Base-by-base conservation (phyloP, 1,140 invertebrate species). In the Xylocopa sonorina region DNA sequence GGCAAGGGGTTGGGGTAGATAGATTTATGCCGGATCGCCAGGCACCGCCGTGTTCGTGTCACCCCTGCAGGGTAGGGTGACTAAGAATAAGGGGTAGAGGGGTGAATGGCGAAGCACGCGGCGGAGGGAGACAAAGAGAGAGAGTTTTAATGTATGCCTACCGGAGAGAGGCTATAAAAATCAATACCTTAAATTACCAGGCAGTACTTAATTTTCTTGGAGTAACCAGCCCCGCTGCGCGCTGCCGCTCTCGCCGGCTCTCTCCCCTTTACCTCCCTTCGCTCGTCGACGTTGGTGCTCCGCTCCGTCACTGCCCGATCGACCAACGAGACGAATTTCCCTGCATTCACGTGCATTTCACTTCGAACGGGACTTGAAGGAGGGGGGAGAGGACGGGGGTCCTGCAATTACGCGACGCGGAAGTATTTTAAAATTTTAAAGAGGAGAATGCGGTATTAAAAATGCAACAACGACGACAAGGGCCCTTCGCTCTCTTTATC, bases 181-280 rank as follows among this genome's bases (percentile, higher is more conserved):
- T 93, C 92, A 93, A 92, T 93, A 93, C 91, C 92, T 92, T 90
- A 93, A 93, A 93, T 93, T 93, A 93, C 92, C 91, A 89, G 91
- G 92, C 91, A 90, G 90, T 92, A 91, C 91, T 93, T 92, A 93
- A 92, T 93, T 93, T 93, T 92, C 91, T 92, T 92, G 90, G 77
- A 91, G 88, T 89, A 88, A 89, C 86, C 87, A 83, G 64, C 81
- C 81, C 66, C 72, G 64, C 74, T 60, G 75, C 72, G 75, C 72
- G 77, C 81, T 75, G 67, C 81, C 63, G 62, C 50, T 66, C 66
- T 60, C 48, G 78, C 76, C 74, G 32, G 29, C 50, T 34, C 41
- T 16, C 41, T 38, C 48, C 48, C 48, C 14, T 46, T 43, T 50
- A n/a, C 76, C 32, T 14, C 48, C 16, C 68, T 38, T 51, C 38